Base-by-base conservation (phyloP, 2,113 vertebrate genomes). In the Hippolais icterina region DNA sequence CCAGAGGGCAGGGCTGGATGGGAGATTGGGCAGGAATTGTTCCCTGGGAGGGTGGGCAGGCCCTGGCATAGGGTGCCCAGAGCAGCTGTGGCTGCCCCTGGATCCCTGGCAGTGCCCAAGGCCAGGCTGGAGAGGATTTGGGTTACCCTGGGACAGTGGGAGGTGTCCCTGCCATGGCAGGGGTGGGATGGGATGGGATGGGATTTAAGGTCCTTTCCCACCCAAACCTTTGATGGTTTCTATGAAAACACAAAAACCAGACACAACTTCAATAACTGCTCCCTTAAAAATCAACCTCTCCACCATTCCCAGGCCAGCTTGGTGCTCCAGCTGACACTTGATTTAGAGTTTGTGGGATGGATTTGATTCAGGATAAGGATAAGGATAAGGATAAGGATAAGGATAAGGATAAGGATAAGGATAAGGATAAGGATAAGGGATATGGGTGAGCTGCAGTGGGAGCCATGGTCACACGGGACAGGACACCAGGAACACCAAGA, bases 401-500 rank as follows among this genome's bases (percentile, higher is more conserved):
- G 41, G 41, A 42, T 42, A 42, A 42, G 41, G 41, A 42, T 42
- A 42, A 42, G 41, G 41, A 42, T 42, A 42, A 42, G 12, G 41
- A 42, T 42, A 42, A 42, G 41, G 41, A 42, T 42, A 42, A 42
- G 41, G 41, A 42, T 42, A 42, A 42, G 57, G 46, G 47, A 9
- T 4, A 3, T 2, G 23, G 25, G 5, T 11, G 20, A 28, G 60
- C 83, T 69, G 24, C 35, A 0, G 1, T 42, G 28, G 52, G 12
- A 42, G 19, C 50, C 9, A 27, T 1, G 2, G 7, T 35, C 37
- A 22, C 0, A 0, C 11, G 15, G 54, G 7, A 12, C 12, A 37
- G 65, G 25, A 69, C 64, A 72, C 17, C 22, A 31, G 28, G n/a
- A 42, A 19, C 3, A 19, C 68, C 68, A 69, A 22, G 28, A 23